Base-by-base conservation (phyloP, 2,797 vertebrate genomes). In the Enteromius fasciolatus region DNA sequence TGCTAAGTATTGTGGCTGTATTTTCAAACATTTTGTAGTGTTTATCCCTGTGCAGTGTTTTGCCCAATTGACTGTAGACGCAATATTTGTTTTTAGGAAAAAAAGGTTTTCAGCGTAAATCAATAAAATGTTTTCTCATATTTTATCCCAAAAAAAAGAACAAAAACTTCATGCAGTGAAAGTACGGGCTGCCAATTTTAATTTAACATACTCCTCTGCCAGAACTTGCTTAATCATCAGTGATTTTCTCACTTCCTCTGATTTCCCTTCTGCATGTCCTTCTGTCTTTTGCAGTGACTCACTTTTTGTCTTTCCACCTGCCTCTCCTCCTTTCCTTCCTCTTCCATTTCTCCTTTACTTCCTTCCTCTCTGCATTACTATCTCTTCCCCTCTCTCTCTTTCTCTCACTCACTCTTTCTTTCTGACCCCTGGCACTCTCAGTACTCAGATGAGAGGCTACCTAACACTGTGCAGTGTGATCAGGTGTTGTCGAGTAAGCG, bases 401-500 rank as follows among this genome's bases (percentile, higher is more conserved):
- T 28, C 28, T 81, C 36, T 7, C 75, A 81, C 61, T 82, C 61
- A 36, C 81, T 87, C 78, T 86, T 78, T 89, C 84, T 87, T 88
- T 91, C 90, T 94, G 93, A 94, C 93, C 93, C 91, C 93, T 94
- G 92, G 91, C 90, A 90, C 91, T 91, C 90, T 90, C 90, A 91
- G 90, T 93, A 91, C 92, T 93, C 91, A 84, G 91, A 93, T 91
- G 90, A 90, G 92, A 92, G 93, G 93, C 92, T 92, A 93, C 92
- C 92, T 89, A 93, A 94, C 93, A 93, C 94, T 92, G 92, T 91
- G 90, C 89, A 87, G 93, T 93, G 90, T 94, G 94, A 95, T 95
- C 94, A 90, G 93, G 93, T 95, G 94, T 95, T 95, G 94, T 92
- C 84, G 93, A 94, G 92, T 95, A 94, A 95, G 95, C 94, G 70